These are phyloP conservation scores for Craterocephalus amniculus DNA, from an alignment of 2,797 vertebrate genomes.

Conservation along the genomic window DNA sequence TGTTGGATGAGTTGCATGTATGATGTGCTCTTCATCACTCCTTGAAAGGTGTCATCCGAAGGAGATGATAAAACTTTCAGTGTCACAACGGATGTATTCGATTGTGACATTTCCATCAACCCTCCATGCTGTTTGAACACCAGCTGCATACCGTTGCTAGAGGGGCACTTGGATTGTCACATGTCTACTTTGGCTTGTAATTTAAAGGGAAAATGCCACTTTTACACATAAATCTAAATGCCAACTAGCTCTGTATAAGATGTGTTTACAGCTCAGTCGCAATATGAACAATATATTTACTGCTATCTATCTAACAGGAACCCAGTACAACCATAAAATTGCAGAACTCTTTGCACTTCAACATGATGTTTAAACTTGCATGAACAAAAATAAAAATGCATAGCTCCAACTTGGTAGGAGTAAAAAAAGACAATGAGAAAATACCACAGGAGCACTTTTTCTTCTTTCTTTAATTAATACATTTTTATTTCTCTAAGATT, in stretches of 20 bases:
- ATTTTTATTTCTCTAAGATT: not conserved
- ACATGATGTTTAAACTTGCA: not conserved
- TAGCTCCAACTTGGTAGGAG: not conserved
- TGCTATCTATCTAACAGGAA: not conserved
- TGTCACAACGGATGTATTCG: constrained; percentile 61
- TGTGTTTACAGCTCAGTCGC: constrained; percentile 45
- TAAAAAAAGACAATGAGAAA: no score
- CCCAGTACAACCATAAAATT: not conserved
- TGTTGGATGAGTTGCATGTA: constrained; percentile 71
- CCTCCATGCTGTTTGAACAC: constrained; percentile 28
- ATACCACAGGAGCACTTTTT: constrained; percentile 1
- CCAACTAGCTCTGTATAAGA: not conserved
- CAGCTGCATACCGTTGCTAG: constrained; percentile 42
- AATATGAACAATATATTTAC: not conserved
- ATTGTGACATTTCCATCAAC: constrained; percentile 63
- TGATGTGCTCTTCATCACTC: constrained; percentile 59
- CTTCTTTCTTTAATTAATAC: no score
- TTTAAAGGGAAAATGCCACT: constrained; percentile 33
- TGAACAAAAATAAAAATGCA: not conserved
- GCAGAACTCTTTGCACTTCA: not conserved
- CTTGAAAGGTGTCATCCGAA: constrained; percentile 60
- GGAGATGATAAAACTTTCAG: constrained; percentile 67
- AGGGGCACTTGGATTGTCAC: constrained; percentile 40
- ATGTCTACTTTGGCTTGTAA: constrained; percentile 20
- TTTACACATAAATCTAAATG: constrained; percentile 9